Evolutionary conservation across 1,140 invertebrate genomes (phyloP).

Genomic region (Dermatophagoides farinae): DNA sequence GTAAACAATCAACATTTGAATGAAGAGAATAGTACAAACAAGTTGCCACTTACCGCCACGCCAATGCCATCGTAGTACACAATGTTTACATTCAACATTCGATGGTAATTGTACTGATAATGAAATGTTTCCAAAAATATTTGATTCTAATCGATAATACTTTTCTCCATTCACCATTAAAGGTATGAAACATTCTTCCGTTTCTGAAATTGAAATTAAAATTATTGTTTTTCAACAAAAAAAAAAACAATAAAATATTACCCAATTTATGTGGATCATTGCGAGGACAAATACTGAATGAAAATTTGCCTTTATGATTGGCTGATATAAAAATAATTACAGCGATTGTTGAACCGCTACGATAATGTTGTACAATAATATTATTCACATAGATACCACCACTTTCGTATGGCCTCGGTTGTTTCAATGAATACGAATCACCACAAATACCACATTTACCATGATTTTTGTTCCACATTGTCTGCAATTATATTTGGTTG

Average conservation of each 20-base stretch:
- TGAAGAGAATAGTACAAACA: background rate
- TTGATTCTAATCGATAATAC: constrained; percentile 14
- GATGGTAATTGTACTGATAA: constrained; percentile 21
- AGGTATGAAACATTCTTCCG: constrained; percentile 26
- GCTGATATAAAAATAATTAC: constrained; percentile 20
- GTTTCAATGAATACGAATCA: constrained; percentile 43
- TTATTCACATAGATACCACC: constrained; percentile 61
- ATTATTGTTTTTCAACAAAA: background rate
- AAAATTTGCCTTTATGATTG: constrained; percentile 39
- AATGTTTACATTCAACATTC: constrained; percentile 22
- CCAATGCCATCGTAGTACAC: constrained; percentile 26
- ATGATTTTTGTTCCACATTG: constrained; percentile 61
- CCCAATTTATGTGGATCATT: constrained; percentile 50
- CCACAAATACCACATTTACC: constrained; percentile 74
- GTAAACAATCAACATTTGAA: background rate
- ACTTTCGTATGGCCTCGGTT: constrained; percentile 60
- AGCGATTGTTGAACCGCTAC: constrained; percentile 45
- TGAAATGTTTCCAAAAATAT: constrained; percentile 13
- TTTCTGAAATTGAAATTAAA: constrained; percentile 14
- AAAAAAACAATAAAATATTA: background rate
- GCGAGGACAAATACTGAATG: constrained; percentile 59
- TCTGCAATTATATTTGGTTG: constrained; percentile 17
- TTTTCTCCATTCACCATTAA: constrained; percentile 22
- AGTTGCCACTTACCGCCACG: constrained; percentile 21
- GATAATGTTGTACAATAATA: constrained; percentile 56